Evolutionary conservation across 2,888 invertebrate species (phyloP).

Genomic region (Folsomia manolachei): DNA sequence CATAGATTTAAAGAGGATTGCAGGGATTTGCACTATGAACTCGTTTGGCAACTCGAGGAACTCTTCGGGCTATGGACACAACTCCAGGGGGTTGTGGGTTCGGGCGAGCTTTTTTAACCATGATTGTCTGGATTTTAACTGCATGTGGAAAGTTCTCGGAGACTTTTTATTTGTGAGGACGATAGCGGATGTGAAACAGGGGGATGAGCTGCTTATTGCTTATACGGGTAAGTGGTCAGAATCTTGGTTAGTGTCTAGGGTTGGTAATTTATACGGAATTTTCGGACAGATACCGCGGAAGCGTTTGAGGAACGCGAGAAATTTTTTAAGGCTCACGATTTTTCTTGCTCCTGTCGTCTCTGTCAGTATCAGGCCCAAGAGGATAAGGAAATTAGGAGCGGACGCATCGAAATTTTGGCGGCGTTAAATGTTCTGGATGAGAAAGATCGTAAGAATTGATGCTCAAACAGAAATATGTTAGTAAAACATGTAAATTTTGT

Average conservation of each 20-base stretch:
- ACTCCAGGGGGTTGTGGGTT: constrained; percentile 36
- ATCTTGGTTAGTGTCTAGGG: background rate
- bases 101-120: constrained; percentile 35
- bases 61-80: constrained; percentile 31
- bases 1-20: constrained; percentile 28
- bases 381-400: background rate
- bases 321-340: constrained; percentile 17
- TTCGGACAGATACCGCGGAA: constrained; percentile 6
- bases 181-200: constrained; percentile 18
- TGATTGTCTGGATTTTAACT: constrained; percentile 32
- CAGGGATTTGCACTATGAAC: constrained; percentile 30
- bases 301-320: constrained; percentile 7
- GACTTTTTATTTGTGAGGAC: constrained; percentile 35
- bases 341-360: constrained; percentile 6
- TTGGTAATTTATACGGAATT: background rate
- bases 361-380: background rate
- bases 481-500: background rate
- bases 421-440: background rate
- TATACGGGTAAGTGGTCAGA: constrained; percentile 21
- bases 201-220: constrained; percentile 30
- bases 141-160: constrained; percentile 37
- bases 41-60: constrained; percentile 34
- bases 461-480: background rate
- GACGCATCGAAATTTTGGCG: background rate
- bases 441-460: background rate